Base-by-base conservation (phyloP, 2,113 vertebrate species). In the Cygnus buccinator region DNA sequence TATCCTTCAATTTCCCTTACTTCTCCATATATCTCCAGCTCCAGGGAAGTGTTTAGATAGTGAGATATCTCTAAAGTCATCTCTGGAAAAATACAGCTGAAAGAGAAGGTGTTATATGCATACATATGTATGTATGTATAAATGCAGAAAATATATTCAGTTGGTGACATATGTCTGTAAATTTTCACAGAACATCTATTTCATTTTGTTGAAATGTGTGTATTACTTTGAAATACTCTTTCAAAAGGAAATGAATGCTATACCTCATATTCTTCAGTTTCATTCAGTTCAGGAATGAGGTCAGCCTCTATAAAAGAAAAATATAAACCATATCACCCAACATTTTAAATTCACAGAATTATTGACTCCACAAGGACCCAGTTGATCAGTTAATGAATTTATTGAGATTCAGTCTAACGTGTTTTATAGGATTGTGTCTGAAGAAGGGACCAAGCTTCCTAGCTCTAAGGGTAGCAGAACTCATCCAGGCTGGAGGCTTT, bases 201-300 rank as follows among this genome's bases (percentile, higher is more conserved):
- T 11, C 48, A 59, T 86, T 39, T 52, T 71, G 17, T 62, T 95
- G 58, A 84, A 94, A 75, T 39, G 4, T 41, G 65, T 37, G 66
- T 59, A 72, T 83, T 58, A 33, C 62, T 50, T 87, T 65, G 29
- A 89, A 94, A 90, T 25, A 43, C 2, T 59, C 6, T 77, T 22
- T 91, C 78, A 81, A 88, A 96, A 97, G 78, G 9, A 91, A 95
- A 93, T 43, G 48, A 90, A 93, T 92, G 33, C 54, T 81, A 90
- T 98, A 98, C 98, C 98, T 98, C 96, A 97, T 98, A 98, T 95
- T 98, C 98, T 98, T 98, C 98, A 91, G 98, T 97, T 96, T 97
- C 98, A 95, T 95, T 98, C 95, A 98, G 96, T 90, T 98, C 98
- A 94, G 97, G 97, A 95, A 98, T 98, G 52, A 97, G 95, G 73